Conservation (phyloP, 2,113 vertebrate genomes). For the Odontesthes bonariensis region DNA sequence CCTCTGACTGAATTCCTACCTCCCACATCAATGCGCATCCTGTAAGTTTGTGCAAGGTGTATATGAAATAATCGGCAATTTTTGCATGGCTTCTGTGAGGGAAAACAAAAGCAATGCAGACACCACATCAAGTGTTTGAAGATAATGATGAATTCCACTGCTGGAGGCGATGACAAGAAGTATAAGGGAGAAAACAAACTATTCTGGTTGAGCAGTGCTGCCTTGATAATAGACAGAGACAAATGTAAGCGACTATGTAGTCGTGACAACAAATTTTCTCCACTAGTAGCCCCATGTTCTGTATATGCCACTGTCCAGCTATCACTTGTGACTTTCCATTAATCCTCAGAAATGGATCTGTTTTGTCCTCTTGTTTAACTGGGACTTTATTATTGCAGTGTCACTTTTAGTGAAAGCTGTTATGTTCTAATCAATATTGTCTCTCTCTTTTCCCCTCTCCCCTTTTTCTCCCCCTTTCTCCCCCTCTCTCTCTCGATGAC, state of each 20-base stretch:
- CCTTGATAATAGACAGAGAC: conserved; percentile 71
- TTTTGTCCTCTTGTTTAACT: conserved; percentile 49
- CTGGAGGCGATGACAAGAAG: conserved; percentile 66
- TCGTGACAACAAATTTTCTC: conserved; percentile 59
- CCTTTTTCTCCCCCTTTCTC: not conserved
- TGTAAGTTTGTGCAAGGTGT: conserved; percentile 25
- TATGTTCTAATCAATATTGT: conserved; percentile 61
- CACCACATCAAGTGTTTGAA: conserved; percentile 53
- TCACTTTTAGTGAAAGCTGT: conserved; percentile 46
- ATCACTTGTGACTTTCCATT: conserved; percentile 57
- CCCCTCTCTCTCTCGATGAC: conserved; percentile 24
- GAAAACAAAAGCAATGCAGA: conserved; percentile 54
- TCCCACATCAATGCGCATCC: conserved; percentile 5
- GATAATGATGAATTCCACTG: conserved; percentile 64
- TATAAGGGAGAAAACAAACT: conserved; percentile 55
- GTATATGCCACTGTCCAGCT: conserved; percentile 44
- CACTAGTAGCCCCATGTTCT: conserved; percentile 19
- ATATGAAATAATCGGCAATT: conserved; percentile 32
- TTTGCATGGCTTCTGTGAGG: conserved; percentile 37
- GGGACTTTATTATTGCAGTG: conserved; percentile 43
- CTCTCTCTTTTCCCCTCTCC: not conserved
- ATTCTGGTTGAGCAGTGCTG: conserved; percentile 59
- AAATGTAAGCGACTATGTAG: conserved; percentile 48
- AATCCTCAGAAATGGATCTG: conserved; percentile 57
- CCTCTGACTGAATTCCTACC: conserved; percentile 34